Evolutionary conservation across 2,797 vertebrate genomes (phyloP), one percentile per base, ranked within the genome.

Genomic region (Pelobates cultripes): DNA sequence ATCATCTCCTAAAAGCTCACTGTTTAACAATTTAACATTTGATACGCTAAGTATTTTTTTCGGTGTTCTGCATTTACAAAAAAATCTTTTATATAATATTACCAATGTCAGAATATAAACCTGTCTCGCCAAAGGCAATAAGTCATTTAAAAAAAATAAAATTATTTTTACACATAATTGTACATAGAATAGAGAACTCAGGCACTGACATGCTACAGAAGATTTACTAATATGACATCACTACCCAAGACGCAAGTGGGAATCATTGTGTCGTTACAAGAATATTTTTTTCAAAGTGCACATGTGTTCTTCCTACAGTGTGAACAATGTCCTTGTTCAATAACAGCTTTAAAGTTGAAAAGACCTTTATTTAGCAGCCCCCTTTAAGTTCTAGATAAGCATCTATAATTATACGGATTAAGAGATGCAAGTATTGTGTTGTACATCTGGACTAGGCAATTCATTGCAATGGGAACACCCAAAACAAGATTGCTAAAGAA

Each of bases 391-490:
- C 44, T 43, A 71, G 73, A 84, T 84, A 72, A 44, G 40, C 68
- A 79, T 83, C 72, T 83, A 67, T 72, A 79, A 80, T 75, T 67
- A 68, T 40, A 44, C n/a, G 68, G 47, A 76, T 76, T 66, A 72
- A 45, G 40, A 72, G 47, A 79, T 68, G 68, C 7, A 55, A 73
- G 77, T 71, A 57, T 80, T 72, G 47, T 64, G 45, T 63, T 72
- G 43, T 76, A 67, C 67, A 79, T 47, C 72, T 84, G 73, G 41
- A 47, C 75, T 67, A 17, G 72, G 53, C 14, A 77, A 70, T 72
- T 77, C 44, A 76, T 61, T 53, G 57, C 41, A 43, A 40, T 17
- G 64, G 67, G 66, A 70, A 70, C 64, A 80, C 64, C 77, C 60
- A 79, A 73, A 74, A 80, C 73, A 53, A 77, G 43, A 82, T 45